Conservation (phyloP, 2,888 invertebrate genomes). For the Exocentrus adspersus region DNA sequence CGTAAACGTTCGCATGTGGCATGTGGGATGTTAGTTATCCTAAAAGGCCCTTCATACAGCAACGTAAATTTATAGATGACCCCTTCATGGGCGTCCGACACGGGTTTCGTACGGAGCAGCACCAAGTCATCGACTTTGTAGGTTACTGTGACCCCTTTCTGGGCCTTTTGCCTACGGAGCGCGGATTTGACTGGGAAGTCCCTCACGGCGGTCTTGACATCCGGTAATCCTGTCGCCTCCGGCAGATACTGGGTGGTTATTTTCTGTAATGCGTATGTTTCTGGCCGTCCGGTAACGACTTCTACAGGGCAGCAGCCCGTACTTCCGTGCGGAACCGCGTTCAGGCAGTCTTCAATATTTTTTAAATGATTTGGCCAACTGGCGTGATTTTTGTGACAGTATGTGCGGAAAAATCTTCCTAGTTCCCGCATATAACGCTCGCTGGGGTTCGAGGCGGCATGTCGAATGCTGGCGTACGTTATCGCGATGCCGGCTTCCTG, state of each 20-base stretch:
- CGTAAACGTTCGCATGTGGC: slow-evolving; percentile 16
- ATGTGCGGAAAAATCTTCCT: slow-evolving; percentile 24
- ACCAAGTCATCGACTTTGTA: slow-evolving; percentile 21
- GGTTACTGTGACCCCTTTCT: not conserved
- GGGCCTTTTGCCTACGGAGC: not conserved
- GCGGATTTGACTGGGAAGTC: not conserved
- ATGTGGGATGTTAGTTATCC: slow-evolving; percentile 1
- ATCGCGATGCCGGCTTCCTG: slow-evolving; percentile 8
- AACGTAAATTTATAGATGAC: slow-evolving; percentile 14
- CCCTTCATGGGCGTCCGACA: slow-evolving; percentile 8
- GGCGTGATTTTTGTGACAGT: slow-evolving; percentile 21
- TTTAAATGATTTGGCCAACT: slow-evolving; percentile 16
- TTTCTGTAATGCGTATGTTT: not conserved
- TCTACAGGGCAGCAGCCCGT: slow-evolving; percentile 21
- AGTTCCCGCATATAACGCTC: slow-evolving; percentile 19
- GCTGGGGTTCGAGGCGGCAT: slow-evolving; percentile 32
- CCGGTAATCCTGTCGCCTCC: not conserved
- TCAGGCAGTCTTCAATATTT: slow-evolving; percentile 14
- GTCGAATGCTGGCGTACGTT: slow-evolving; percentile 22
- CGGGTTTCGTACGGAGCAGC: not conserved
- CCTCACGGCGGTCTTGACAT: not conserved
- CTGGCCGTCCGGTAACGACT: slow-evolving; percentile 4
- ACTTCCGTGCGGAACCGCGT: slow-evolving; percentile 26
- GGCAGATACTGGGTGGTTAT: not conserved
- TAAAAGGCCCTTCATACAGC: slow-evolving; percentile 19